These are phyloP conservation scores for Piscicola geometra DNA, from an alignment of 2,888 invertebrate species.

Conservation along the genomic window DNA sequence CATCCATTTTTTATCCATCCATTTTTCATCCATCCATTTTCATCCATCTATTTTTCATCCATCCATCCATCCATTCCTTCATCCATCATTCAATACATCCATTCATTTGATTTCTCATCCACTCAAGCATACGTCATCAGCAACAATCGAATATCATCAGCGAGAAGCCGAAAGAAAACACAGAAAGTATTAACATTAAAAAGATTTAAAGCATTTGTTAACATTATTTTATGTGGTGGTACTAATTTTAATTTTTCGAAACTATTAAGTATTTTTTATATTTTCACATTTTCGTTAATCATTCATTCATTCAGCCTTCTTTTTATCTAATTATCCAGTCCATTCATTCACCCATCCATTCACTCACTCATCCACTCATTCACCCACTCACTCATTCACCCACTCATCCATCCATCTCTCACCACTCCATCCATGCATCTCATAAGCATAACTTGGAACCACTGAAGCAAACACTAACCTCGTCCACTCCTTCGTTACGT, in stretches of 20 bases:
- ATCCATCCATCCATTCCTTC: not conserved
- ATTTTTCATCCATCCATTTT: too few relatives aligned
- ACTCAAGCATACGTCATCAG: not conserved
- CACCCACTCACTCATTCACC: not conserved
- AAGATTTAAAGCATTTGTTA: too few relatives aligned
- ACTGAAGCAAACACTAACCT: not conserved
- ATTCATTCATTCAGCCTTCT: too few relatives aligned
- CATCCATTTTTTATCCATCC: not conserved
- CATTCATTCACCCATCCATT: not conserved
- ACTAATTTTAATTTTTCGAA: too few relatives aligned
- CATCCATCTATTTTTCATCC: too few relatives aligned
- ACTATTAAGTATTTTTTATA: too few relatives aligned
- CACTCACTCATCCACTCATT: not conserved
- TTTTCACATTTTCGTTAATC: too few relatives aligned
- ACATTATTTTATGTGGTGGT: too few relatives aligned
- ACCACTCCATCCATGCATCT: not conserved
- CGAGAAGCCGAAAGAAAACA: too few relatives aligned
- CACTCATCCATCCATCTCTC: not conserved
- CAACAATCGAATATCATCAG: not conserved
- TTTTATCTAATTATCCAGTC: too few relatives aligned
- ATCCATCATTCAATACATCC: not conserved
- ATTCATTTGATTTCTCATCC: not conserved
- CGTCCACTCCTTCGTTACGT: too few relatives aligned
- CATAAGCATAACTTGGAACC: not conserved
- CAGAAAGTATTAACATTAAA: too few relatives aligned